These are phyloP conservation scores for Hippocampus barbouri DNA, from an alignment of 2,113 vertebrate species.

Conservation along the genomic window DNA sequence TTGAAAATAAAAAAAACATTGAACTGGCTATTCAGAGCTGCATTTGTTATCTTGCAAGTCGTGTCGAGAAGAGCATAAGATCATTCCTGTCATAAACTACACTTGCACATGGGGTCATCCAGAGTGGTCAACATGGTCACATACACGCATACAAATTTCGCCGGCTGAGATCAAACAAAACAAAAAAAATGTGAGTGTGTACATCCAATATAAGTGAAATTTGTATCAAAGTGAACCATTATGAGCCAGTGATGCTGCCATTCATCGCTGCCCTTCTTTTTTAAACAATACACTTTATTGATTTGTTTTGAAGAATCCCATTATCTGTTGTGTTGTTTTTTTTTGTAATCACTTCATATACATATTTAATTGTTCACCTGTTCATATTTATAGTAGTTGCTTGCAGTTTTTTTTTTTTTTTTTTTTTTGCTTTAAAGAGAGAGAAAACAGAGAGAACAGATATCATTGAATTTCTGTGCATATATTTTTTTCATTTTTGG, in stretches of 20 bases:
- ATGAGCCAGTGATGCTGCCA: constrained; percentile 86
- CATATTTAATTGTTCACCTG: constrained; percentile 30
- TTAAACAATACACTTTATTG: constrained; percentile 76
- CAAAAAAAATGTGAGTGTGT: constrained; percentile 43
- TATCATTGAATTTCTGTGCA: constrained; percentile 99
- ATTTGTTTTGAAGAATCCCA: constrained; percentile 55
- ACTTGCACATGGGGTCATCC: constrained; percentile 85
- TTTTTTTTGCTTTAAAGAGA: constrained; percentile 78
- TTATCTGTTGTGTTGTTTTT: constrained; percentile 14
- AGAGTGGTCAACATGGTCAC: constrained; percentile 82
- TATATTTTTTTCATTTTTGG: constrained; percentile 60
- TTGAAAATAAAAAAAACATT: not conserved
- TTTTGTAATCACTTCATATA: constrained; percentile 2
- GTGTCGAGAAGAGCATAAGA: constrained; percentile 12
- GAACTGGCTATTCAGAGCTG: not conserved
- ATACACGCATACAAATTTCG: constrained; percentile 80
- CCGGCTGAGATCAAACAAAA: constrained; percentile 29
- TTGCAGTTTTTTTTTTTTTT: constrained; percentile 67
- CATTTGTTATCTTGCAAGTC: not conserved
- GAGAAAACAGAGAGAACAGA: constrained; percentile 90
- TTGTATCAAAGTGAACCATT: constrained; percentile 79
- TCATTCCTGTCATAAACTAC: constrained; percentile 49
- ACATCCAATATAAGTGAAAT: constrained; percentile 67
- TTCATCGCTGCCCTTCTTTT: constrained; percentile 23
- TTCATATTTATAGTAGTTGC: constrained; percentile 62